phyloP scores from a whole-genome alignment of 2,113 vertebrate genomes.

The Albula glossodonta region DNA sequence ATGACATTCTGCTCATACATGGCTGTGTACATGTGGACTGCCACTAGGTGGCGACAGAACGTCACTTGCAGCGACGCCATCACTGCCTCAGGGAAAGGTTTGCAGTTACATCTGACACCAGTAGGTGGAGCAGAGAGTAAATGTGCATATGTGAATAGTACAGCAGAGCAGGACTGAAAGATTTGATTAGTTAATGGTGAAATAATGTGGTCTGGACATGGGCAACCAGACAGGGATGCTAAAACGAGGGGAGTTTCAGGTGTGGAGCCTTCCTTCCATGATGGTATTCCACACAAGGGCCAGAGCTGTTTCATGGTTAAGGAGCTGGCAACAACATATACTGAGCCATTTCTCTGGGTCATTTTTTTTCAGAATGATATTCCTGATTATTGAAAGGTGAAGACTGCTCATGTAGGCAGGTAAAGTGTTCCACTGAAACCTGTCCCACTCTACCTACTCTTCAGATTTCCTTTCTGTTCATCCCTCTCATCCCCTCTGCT shows the following conservation, averaged over 20 bases:
- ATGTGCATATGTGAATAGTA: background rate
- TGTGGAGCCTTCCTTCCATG: too few relatives aligned
- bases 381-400: too few relatives aligned
- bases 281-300: too few relatives aligned
- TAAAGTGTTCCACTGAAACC: background rate
- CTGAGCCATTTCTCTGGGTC: too few relatives aligned
- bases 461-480: background rate
- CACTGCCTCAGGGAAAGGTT: background rate
- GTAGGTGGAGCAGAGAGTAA: background rate
- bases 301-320: too few relatives aligned
- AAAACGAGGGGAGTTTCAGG: too few relatives aligned
- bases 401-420: too few relatives aligned
- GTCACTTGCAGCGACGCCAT: background rate
- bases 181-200: background rate
- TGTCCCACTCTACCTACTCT: background rate
- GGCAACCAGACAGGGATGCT: too few relatives aligned
- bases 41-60: conserved; percentile 8
- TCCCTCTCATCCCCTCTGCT: background rate
- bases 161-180: background rate
- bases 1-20: background rate
- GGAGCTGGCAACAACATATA: too few relatives aligned
- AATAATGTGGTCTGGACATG: background rate
- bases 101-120: background rate
- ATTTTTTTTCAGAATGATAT: too few relatives aligned
- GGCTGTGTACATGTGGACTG: background rate